A percentile compares a stretch with the other conserved stretches of the same genome.
Evolutionary conservation across 2,888 invertebrate genomes (phyloP).

Genomic region (Chymomyza amoena): DNA sequence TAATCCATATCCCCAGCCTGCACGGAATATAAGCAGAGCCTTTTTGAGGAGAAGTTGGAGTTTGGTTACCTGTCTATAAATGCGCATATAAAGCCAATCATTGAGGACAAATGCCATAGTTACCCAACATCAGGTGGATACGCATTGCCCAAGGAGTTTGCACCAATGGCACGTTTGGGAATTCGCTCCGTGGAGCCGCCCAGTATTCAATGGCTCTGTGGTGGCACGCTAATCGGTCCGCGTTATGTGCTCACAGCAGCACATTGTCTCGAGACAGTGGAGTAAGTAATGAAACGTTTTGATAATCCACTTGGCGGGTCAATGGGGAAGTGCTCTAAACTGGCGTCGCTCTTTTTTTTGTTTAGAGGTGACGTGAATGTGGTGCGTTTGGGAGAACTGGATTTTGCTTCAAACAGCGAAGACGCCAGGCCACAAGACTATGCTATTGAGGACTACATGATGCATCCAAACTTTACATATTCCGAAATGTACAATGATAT

Average conservation of each 20-base stretch:
- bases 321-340: too few relatives aligned
- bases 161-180: conserved; percentile 66
- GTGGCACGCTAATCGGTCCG: conserved; percentile 66
- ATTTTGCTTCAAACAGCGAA: conserved; percentile 65
- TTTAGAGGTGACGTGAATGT: conserved; percentile 61
- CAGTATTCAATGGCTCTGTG: conserved; percentile 64
- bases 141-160: conserved; percentile 71
- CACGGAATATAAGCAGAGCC: conserved; percentile 45
- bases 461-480: conserved; percentile 77
- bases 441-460: conserved; percentile 53
- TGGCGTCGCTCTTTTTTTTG: conserved; percentile 71
- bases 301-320: too few relatives aligned
- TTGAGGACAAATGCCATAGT: conserved; percentile 50
- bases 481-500: conserved; percentile 80
- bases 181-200: conserved; percentile 31
- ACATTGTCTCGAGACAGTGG: conserved; percentile 41
- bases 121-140: conserved; percentile 78
- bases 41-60: conserved; percentile 52
- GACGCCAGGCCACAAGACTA: conserved; percentile 73
- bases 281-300: conserved; percentile 22
- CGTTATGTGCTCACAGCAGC: conserved; percentile 56
- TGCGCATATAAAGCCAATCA: conserved; percentile 26
- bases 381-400: conserved; percentile 73
- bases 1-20: conserved; percentile 46
- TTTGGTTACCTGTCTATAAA: conserved; percentile 45